phyloP scores from a whole-genome alignment of 2,113 vertebrate species.

The Trematocara nigrifrons region DNA sequence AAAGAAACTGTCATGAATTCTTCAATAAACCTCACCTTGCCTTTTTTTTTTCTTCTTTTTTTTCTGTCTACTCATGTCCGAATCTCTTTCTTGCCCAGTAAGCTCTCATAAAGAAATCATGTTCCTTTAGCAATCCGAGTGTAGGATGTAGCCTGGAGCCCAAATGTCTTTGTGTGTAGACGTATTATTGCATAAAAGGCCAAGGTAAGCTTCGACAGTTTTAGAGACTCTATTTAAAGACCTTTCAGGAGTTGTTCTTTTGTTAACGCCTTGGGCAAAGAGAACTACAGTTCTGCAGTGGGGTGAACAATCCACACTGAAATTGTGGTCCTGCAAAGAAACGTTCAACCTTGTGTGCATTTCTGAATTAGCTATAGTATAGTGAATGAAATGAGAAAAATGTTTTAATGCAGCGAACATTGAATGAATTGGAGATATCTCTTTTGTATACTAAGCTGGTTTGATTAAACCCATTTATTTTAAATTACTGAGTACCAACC shows the following conservation, averaged over 20 bases:
- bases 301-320: not conserved
- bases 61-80: conserved; percentile 15
- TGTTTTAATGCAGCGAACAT: not conserved
- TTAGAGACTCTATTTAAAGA: conserved; percentile 47
- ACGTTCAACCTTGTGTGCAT: not conserved
- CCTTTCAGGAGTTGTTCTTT: conserved; percentile 18
- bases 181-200: conserved; percentile 41
- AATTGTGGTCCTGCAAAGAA: not conserved
- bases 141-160: conserved; percentile 34
- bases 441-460: not conserved
- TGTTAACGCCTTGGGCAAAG: conserved; percentile 13
- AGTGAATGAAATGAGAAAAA: not conserved
- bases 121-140: conserved; percentile 11
- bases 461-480: not conserved
- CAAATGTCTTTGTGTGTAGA: not conserved
- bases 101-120: conserved; percentile 35
- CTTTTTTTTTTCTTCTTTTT: conserved; percentile 29
- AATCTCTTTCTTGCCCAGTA: not conserved
- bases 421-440: not conserved
- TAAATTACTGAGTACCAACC: not conserved
- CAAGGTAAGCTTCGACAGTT: conserved; percentile 21
- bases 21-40: conserved; percentile 60
- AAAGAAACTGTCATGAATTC: conserved; percentile 32
- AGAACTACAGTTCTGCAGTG: not conserved
- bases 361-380: not conserved